Evolutionary conservation across 2,113 vertebrate genomes (phyloP), one percentile per base, ranked within the genome.

Genomic region (Chionomys nivalis): DNA sequence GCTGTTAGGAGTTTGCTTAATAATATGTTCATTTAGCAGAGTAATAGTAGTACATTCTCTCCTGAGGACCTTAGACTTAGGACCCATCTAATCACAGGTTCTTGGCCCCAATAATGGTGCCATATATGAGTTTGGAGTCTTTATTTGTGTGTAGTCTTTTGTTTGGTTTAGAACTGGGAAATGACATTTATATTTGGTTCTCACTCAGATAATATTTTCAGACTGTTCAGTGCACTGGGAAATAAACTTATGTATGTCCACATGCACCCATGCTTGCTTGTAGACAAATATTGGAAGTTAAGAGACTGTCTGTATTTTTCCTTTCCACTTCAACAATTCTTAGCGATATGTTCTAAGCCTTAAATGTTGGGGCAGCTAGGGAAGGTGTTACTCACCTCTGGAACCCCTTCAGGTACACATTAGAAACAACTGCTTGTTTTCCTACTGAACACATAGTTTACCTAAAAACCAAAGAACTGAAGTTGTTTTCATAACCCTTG

Each of bases 81-180:
- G n/a, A 42, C 7, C n/a, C 19, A 13, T 31, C n/a, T 83, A 83
- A 7, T 6, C n/a, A 17, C 23, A 42, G n/a, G 24, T 42, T 83
- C 4, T 28, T 63, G n/a, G 14, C 13, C 81, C 36, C 58, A 42
- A 42, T 42, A 83, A 28, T 7, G 1, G 7, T 83, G 24, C n/a
- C 39, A 17, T 24, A 13, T 31, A 49, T 77, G 24, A 7, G 24
- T 17, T 7, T 31, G 9, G 42, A 75, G 5, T 93, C 87, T 73
- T 94, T 76, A 65, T 47, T 95, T 39, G 66, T 68, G 28, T 42
- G 26, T 47, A 83, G 63, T 44, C 17, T 65, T 5, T 75, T 16
- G 47, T 97, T 85, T 94, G 14, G 16, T 44, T 93, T 86, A 91
- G 77, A 96, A 21, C 65, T 58, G 96, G 65, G 13, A 87, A 90